Evolutionary conservation across 2,888 invertebrate species (phyloP), one percentile per base, ranked within the genome.

Genomic region (Scaptomyza flava): DNA sequence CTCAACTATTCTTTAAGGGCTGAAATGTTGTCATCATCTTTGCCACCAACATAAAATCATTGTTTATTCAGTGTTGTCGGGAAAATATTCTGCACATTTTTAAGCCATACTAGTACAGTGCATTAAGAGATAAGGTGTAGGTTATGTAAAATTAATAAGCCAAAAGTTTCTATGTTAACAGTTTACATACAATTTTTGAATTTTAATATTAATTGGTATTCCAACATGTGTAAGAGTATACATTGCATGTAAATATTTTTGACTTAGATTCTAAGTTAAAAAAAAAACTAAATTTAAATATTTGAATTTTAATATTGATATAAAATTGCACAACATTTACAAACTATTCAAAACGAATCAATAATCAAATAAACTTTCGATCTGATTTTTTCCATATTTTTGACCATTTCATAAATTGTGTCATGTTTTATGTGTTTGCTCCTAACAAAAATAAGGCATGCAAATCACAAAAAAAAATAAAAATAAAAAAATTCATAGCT

Each of bases 1-100:
- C 34, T 6, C 34, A 51, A 57, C 57, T 61, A 60, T 77, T 47
- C 9, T 43, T 41, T 2, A 9, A 12, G 59, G 45, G 43, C 36
- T 45, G 54, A 62, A 60, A 27, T 67, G 71, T 53, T 67, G 64
- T 72, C 75, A 58, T 54, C 68, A 60, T 59, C 79, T 50, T 50
- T 56, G 59, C 41, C 36, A 42, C 50, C 57, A 53, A 27, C 68
- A 45, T 38, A 31, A 52, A 64, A 51, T 68, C 54, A 73, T 74
- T 48, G 45, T 42, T 68, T 52, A 60, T 63, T 57, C 36, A 50
- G 34, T 66, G 61, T 23, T 17, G 31, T 12, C 14, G 31, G 38
- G 12, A 56, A 41, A 51, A 64, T 41, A 47, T 52, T 11, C 6
- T 2, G 17, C n/a, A 11, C 7, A 14, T 6, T 34, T 41, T 30